Evolutionary conservation across 2,888 invertebrate genomes (phyloP), one percentile per base, ranked within the genome.

Genomic region (Callyntrura sp.): DNA sequence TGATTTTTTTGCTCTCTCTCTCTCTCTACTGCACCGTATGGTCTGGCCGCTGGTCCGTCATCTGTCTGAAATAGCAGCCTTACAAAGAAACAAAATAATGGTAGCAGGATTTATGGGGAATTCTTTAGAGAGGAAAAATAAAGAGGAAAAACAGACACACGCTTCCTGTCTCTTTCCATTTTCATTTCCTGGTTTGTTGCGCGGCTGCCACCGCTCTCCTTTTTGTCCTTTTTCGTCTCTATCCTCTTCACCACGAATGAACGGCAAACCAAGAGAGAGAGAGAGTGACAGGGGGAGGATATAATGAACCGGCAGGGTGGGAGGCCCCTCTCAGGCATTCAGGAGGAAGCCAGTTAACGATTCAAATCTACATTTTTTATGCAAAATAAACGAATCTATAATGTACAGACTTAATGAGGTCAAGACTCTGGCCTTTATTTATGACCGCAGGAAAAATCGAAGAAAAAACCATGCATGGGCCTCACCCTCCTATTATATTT

Each of bases 131-230:
- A 81, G 62, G 60, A 81, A 62, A 45, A 81, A 62, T 60, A 81
- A 62, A 62, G 62, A 62, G 45, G 43, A 60, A 81, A 51, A 81
- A 81, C 81, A 81, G 62, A 60, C 60, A 8, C 62, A n/a, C 81
- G 81, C n/a, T 81, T 81, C 81, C 81, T 81, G 81, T 81, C 81
- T 62, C 48, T 57, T 79, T 79, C 81, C 81, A 81, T 81, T 81
- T 62, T 62, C 81, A 43, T 81, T 81, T 81, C 62, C 81, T 62
- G 81, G 81, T 62, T 60, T 28, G 62, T 51, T 60, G 79, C 57
- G 57, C n/a, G 23, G n/a, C 35, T 28, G 35, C 35, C 6, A 35
- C 35, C 6, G 35, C 35, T 35, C 35, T 35, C 35, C 51, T 51
- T 51, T 23, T 25, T 51, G 25, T 76, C 25, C 9, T 25, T 48